Base-by-base conservation (phyloP, 2,113 vertebrate genomes). In the Synodontis membranacea region DNA sequence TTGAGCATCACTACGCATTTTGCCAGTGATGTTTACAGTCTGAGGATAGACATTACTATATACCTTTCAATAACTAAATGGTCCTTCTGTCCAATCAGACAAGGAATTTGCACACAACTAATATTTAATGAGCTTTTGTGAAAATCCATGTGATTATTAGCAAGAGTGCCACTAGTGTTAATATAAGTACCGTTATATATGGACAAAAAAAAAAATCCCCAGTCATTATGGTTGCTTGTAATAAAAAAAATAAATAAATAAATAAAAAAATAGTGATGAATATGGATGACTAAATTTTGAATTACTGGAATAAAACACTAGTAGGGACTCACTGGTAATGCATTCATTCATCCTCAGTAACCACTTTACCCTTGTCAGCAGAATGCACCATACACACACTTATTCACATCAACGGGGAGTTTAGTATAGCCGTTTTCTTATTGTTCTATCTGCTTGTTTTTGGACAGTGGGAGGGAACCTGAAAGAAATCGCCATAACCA, bases 61-160 rank as follows among this genome's bases (percentile, higher is more conserved):
- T 72, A 21, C 9, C 2, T 42, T 44, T 12, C 34, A 21, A 34
- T 66, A 34, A n/a, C 12, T 84, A 68, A 84, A 74, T 17, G 50
- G 42, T 28, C 37, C 34, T 56, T 50, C 66, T 72, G 52, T 37
- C 21, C 21, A 72, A 44, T 74, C 39, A 44, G 70, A 23, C 39
- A 28, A 44, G 10, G 12, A 14, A 76, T 76, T 58, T 76, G 39
- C 52, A 58, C 66, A 72, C 83, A 75, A 25, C 52, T 58, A 58
- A 44, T 8, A 54, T 37, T 70, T 44, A 58, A 42, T 42, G 34
- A 42, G 28, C 48, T 56, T 54, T 31, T 42, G 14, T 66, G 31
- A 52, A 70, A 72, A 56, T 12, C 48, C 21, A 19, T 28, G 28
- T 60, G 54, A 37, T 72, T 72, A 42, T 42, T 84, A 84, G 83